Conservation (phyloP, 2,797 vertebrate species). For the Trichosurus vulpecula region DNA sequence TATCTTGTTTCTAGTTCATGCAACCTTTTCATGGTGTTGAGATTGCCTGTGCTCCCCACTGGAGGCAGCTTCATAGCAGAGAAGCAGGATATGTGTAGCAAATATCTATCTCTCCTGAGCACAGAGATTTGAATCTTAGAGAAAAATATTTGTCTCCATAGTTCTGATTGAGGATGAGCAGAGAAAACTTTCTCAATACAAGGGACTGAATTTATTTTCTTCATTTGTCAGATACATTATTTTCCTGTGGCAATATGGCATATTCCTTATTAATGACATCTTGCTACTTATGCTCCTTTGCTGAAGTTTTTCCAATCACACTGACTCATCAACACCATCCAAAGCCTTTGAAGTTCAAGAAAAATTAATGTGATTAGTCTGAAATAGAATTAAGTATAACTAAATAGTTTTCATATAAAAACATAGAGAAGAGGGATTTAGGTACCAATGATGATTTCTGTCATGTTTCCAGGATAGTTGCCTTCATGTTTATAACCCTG, state of each 20-base stretch:
- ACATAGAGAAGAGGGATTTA: background rate
- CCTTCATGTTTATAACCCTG: background rate
- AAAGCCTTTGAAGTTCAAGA: background rate
- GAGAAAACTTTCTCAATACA: background rate
- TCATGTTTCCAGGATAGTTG: background rate
- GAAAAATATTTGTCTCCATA: background rate
- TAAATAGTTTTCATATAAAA: background rate
- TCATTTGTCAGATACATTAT: background rate
- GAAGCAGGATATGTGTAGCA: background rate
- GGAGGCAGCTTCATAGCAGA: background rate
- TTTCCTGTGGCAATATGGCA: background rate
- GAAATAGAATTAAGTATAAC: background rate
- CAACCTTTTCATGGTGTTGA: background rate
- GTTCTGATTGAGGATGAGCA: background rate
- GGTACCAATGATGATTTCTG: background rate
- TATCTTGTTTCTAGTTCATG: background rate
- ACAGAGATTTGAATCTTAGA: background rate
- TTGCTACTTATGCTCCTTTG: no score
- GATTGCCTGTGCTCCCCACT: background rate
- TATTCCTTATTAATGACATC: no score
- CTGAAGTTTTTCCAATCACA: no score
- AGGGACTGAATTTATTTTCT: background rate
- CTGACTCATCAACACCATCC: no score
- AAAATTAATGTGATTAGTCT: background rate
- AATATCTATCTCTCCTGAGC: background rate